Conservation (phyloP, 2,888 invertebrate species). For the Latrodectus elegans region DNA sequence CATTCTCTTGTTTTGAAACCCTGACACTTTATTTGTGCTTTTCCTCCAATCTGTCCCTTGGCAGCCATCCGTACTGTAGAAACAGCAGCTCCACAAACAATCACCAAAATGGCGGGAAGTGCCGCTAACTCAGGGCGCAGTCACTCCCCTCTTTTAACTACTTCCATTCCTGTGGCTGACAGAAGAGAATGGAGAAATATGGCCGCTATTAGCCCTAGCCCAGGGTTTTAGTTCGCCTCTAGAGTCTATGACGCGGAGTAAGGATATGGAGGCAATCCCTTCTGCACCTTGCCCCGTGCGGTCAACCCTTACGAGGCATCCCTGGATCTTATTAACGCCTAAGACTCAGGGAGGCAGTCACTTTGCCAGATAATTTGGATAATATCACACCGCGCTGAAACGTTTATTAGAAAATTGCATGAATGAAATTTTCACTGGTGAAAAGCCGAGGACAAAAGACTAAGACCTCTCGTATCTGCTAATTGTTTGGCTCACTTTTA, state of each 20-base stretch:
- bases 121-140: neutral
- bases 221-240: neutral
- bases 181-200: constrained; percentile 38
- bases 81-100: constrained; percentile 1
- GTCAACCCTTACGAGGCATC: no score
- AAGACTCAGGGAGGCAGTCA: neutral
- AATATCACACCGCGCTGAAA: constrained; percentile 18
- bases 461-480: no score
- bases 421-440: constrained; percentile 6
- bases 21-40: no score
- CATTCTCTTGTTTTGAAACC: no score
- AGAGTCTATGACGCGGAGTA: constrained; percentile 10
- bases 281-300: no score
- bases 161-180: constrained; percentile 10
- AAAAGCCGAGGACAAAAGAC: no score
- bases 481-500: no score
- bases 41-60: neutral
- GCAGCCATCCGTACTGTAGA: neutral
- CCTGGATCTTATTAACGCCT: no score
- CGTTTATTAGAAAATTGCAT: constrained; percentile 38
- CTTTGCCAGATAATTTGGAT: constrained; percentile 32
- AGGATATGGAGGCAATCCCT: constrained; percentile 29
- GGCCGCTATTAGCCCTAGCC: constrained; percentile 27
- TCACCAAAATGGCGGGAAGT: constrained; percentile 23
- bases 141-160: constrained; percentile 20